Evolutionary conservation across 92 coral and sea anemone species (phyloP).

Genomic region (Diadumene lineata): DNA sequence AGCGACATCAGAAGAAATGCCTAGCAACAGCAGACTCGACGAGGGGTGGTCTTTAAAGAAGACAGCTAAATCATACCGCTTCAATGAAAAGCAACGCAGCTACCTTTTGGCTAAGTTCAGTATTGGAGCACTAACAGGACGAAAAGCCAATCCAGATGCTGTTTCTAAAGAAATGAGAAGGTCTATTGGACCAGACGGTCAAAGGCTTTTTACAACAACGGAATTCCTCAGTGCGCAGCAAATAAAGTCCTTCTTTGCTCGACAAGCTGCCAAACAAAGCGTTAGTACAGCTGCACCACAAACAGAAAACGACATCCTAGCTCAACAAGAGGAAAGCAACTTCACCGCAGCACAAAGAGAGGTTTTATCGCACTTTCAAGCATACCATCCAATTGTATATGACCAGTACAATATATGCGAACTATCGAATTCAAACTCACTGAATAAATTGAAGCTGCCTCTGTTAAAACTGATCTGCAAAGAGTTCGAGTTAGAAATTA

Average conservation of each 20-base stretch:
- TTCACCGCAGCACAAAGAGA: constrained; percentile 20
- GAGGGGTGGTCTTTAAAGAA: constrained; percentile 41
- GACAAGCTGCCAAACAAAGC: constrained; percentile 44
- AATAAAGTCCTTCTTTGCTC: constrained; percentile 46
- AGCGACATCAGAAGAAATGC: no score
- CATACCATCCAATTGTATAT: constrained; percentile 13
- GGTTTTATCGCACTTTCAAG: constrained; percentile 22
- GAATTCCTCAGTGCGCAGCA: constrained; percentile 52
- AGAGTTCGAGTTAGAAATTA: constrained; percentile 11
- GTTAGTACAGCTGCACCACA: no score
- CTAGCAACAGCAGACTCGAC: no score
- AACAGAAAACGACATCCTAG: constrained; percentile 29
- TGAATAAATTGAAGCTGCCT: constrained; percentile 13
- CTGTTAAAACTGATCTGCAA: constrained; percentile 9
- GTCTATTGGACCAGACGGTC: constrained; percentile 36
- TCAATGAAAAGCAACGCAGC: constrained; percentile 12
- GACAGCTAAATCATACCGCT: constrained; percentile 22
- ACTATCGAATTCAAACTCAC: constrained; percentile 6
- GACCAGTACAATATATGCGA: constrained; percentile 35
- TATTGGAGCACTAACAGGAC: constrained; percentile 27
- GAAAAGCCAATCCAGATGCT: constrained; percentile 17
- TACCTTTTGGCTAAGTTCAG: constrained; percentile 25
- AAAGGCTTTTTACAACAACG: constrained; percentile 34
- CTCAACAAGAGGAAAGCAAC: constrained; percentile 33
- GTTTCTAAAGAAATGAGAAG: constrained; percentile 45